Evolutionary conservation across 1,140 invertebrate genomes (phyloP).

Genomic region (Epicauta chinensis): DNA sequence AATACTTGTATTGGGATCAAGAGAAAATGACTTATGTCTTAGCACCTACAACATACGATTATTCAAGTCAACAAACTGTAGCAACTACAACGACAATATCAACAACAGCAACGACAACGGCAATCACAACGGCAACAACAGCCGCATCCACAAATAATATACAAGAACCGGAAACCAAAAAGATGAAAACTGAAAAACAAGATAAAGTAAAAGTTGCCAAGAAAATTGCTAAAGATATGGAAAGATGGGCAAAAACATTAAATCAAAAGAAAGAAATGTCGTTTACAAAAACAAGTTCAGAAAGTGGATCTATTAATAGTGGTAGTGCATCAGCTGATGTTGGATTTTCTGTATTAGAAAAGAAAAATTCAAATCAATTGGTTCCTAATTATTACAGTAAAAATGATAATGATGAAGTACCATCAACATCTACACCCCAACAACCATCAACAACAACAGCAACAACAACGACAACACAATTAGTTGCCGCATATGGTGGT

Average conservation of each 20-base stretch:
- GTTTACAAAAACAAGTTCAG: constrained; percentile 24
- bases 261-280: constrained; percentile 91
- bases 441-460: constrained; percentile 14
- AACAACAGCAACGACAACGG: constrained; percentile 8
- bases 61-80: constrained; percentile 20
- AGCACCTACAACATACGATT: constrained; percentile 49
- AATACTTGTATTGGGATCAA: constrained; percentile 95
- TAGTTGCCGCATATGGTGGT: constrained; percentile 75
- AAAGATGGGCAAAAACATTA: constrained; percentile 89
- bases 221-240: constrained; percentile 85
- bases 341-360: constrained; percentile 81
- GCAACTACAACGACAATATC: constrained; percentile 10
- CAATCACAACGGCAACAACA: constrained; percentile 19
- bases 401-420: constrained; percentile 13
- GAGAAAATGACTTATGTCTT: constrained; percentile 73
- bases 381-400: constrained; percentile 17
- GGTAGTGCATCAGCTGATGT: constrained; percentile 72
- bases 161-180: constrained; percentile 46
- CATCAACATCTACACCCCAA: constrained; percentile 17
- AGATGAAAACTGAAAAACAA: constrained; percentile 59
- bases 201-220: constrained; percentile 96
- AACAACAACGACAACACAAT: constrained; percentile 32
- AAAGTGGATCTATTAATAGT: constrained; percentile 6
- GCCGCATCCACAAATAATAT: constrained; percentile 19
- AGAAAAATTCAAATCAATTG: constrained; percentile 43